Conservation (phyloP, 2,888 invertebrate species). For the Lathronympha strigana region DNA sequence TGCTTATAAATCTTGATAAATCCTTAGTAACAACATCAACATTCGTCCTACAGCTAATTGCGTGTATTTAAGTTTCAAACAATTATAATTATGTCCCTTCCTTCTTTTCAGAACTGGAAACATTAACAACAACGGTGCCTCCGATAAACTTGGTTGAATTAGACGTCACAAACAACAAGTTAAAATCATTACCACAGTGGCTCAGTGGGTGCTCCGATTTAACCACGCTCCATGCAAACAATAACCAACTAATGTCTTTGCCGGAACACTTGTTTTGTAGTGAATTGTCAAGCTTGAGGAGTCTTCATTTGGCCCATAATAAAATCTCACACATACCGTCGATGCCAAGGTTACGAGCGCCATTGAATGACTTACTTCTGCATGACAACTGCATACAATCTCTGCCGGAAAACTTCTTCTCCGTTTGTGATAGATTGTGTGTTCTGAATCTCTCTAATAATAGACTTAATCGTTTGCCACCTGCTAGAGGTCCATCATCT, state of each 20-base stretch:
- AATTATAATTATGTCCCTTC: not conserved
- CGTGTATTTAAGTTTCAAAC: not conserved
- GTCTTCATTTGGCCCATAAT: slow-evolving; percentile 91
- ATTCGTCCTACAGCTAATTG: too few species aligned
- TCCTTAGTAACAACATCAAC: too few species aligned
- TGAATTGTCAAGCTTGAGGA: slow-evolving; percentile 89
- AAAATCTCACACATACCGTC: slow-evolving; percentile 89
- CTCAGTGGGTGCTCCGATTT: slow-evolving; percentile 89
- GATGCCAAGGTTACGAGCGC: slow-evolving; percentile 86
- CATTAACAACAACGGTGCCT: slow-evolving; percentile 87
- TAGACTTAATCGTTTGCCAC: slow-evolving; percentile 88
- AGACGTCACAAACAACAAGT: slow-evolving; percentile 91
- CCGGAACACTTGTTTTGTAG: slow-evolving; percentile 90
- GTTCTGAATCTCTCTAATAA: slow-evolving; percentile 92
- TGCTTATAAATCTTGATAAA: too few species aligned
- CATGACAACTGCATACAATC: slow-evolving; percentile 91
- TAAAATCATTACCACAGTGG: slow-evolving; percentile 91
- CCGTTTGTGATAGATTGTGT: slow-evolving; percentile 85
- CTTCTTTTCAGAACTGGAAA: slow-evolving; percentile 87
- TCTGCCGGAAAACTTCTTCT: slow-evolving; percentile 91
- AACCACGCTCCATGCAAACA: slow-evolving; percentile 89
- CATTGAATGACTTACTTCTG: slow-evolving; percentile 88
- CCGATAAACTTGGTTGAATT: slow-evolving; percentile 90
- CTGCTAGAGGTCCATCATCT: slow-evolving; percentile 85
- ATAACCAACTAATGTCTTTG: slow-evolving; percentile 88